Evolutionary conservation across 2,888 invertebrate species (phyloP).

Genomic region (Syrphus vitripennis): DNA sequence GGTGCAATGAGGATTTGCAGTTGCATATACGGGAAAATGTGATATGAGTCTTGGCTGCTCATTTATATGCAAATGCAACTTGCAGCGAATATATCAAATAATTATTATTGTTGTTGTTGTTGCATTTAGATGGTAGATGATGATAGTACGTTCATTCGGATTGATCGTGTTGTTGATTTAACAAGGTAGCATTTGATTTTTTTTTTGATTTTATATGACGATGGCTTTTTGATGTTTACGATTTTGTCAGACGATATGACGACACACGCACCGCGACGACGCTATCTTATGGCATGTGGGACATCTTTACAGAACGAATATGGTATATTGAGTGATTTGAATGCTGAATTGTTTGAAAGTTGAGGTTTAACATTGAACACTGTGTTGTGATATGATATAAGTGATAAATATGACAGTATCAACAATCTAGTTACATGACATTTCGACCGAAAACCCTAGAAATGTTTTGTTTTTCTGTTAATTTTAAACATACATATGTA

Average conservation of each 20-base stretch:
- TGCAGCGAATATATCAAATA: slow-evolving; percentile 40
- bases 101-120: slow-evolving; percentile 7
- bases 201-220: slow-evolving; percentile 16
- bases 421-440: neutral
- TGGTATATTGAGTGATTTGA: slow-evolving; percentile 28
- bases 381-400: neutral
- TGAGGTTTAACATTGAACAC: neutral
- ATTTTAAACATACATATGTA: no score
- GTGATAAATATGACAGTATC: neutral
- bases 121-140: neutral
- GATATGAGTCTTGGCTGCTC: slow-evolving; percentile 24
- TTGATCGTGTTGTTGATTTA: slow-evolving; percentile 59
- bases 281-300: slow-evolving; percentile 26
- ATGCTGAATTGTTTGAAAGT: slow-evolving; percentile 19
- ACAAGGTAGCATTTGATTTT: slow-evolving; percentile 49
- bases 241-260: slow-evolving; percentile 67
- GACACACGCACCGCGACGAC: slow-evolving; percentile 5
- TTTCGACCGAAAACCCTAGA: neutral
- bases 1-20: no score
- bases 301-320: slow-evolving; percentile 30
- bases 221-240: slow-evolving; percentile 57
- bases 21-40: neutral
- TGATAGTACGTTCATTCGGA: slow-evolving; percentile 6
- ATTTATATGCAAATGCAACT: slow-evolving; percentile 52
- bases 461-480: no score